Evolutionary conservation across 1,140 invertebrate species (phyloP), one percentile per base, ranked within the genome.

Genomic region (Hylaeus volcanicus): DNA sequence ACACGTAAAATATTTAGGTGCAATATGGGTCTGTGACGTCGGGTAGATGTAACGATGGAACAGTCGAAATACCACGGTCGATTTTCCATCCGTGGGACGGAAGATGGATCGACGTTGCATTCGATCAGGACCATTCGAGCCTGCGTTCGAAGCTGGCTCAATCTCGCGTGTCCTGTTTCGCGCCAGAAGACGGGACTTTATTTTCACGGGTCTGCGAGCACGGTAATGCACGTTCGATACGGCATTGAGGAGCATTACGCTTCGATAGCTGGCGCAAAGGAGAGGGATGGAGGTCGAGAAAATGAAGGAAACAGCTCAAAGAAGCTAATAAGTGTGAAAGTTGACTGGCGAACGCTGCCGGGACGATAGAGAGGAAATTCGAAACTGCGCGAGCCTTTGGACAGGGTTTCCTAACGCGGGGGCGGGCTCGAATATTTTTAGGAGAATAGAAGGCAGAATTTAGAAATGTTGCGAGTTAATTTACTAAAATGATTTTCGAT

Each of bases 151-250:
- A 26, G 55, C 4, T 26, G 26, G 68, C 6, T 73, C 64, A 56
- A 69, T 48, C 65, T 74, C 56, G n/a, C 60, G 53, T 15, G n/a
- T 83, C 51, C 37, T 58, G 55, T 39, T 76, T 71, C 55, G 26
- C 39, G 65, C 11, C 48, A 5, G 15, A 51, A 74, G 43, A 55
- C 43, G 69, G 58, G 69, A 81, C 48, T 51, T 81, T 84, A 81
- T 86, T 85, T 86, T 81, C 79, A 85, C 37, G 70, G 78, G 81
- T 84, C 58, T 48, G 12, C 60, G 74, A 72, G 39, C 65, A 82
- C 45, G 83, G 70, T 74, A 70, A 86, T 65, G 53, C 64, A 37
- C 39, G 43, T 53, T 63, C 45, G 45, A 12, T 8, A 3, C 2
- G n/a, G 43, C 9, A 39, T 15, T 5, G 55, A 65, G 14, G 6